These are phyloP conservation scores for Stegostoma tigrinum DNA, from an alignment of 2,113 vertebrate species.

Conservation along the genomic window DNA sequence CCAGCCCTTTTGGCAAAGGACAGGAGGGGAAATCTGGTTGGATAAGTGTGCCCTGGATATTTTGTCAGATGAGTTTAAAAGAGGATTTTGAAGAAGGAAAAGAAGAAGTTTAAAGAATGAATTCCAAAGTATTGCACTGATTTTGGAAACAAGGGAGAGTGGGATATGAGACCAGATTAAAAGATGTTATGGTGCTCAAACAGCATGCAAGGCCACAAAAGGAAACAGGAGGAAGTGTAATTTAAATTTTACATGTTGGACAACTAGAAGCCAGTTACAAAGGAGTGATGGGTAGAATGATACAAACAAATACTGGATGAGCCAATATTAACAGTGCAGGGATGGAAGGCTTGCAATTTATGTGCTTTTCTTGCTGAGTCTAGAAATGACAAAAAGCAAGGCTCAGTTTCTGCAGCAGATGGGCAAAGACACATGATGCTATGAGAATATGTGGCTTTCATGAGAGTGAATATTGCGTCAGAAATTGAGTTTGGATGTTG, in stretches of 20 bases:
- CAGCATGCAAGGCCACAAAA: not conserved
- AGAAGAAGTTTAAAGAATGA: not conserved
- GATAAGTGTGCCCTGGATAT: not conserved
- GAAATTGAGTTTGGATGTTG: not conserved
- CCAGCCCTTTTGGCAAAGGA: not conserved
- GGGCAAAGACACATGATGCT: not conserved
- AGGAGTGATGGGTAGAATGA: not conserved
- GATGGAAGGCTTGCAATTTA: not conserved
- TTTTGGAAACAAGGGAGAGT: not conserved
- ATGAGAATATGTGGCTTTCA: not conserved
- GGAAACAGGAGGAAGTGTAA: not conserved
- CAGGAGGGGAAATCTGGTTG: not conserved
- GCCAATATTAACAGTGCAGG: not conserved
- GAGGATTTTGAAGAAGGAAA: not conserved
- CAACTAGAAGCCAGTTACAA: not conserved
- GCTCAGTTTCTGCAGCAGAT: not conserved
- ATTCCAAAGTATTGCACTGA: not conserved
- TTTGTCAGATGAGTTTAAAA: not conserved
- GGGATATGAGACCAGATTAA: too few species aligned
- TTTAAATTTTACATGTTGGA: not conserved
- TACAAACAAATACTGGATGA: not conserved
- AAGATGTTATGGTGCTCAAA: not conserved
- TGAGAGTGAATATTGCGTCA: not conserved
- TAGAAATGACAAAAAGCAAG: not conserved
- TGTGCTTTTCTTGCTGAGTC: not conserved